A percentile compares a stretch with the other conserved stretches of the same genome.
These are phyloP conservation scores for Holothuria scabra DNA, from an alignment of 53 echinoderm and acorn worm species.

Conservation along the genomic window DNA sequence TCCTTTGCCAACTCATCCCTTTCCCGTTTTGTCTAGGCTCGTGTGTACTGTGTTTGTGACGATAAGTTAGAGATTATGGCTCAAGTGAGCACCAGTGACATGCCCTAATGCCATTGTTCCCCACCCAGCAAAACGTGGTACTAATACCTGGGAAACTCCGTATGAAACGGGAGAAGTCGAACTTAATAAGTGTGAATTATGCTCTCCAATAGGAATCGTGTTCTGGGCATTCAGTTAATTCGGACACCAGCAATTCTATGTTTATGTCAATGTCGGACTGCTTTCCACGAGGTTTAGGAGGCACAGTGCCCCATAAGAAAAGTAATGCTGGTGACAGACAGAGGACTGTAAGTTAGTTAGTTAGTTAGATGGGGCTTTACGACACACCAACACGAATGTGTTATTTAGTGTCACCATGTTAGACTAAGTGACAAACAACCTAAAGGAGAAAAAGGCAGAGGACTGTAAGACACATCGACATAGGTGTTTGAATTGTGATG, in stretches of 20 bases:
- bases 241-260: background rate
- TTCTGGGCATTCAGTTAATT: background rate
- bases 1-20: too few species aligned
- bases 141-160: background rate
- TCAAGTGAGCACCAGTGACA: slow-evolving; percentile 18
- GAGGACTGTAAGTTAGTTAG: background rate
- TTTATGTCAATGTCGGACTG: slow-evolving; percentile 13
- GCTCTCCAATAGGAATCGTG: background rate
- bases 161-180: slow-evolving; percentile 7
- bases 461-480: slow-evolving; percentile 22
- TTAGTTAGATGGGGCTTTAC: too few species aligned
- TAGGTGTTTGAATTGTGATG: slow-evolving; percentile 7
- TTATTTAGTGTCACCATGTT: too few species aligned
- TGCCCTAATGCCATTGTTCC: slow-evolving; percentile 9
- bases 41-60: too few species aligned
- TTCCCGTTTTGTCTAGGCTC: too few species aligned
- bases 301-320: slow-evolving; percentile 5
- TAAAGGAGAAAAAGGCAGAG: too few species aligned
- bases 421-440: too few species aligned
- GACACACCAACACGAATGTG: too few species aligned
- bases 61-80: too few species aligned
- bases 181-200: background rate
- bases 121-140: background rate
- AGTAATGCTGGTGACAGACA: background rate
- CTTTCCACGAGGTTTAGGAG: slow-evolving; percentile 1